A percentile compares a stretch with the other conserved stretches of the same genome.
Conservation (phyloP, 2,113 vertebrate genomes). For the Pedetes capensis region DNA sequence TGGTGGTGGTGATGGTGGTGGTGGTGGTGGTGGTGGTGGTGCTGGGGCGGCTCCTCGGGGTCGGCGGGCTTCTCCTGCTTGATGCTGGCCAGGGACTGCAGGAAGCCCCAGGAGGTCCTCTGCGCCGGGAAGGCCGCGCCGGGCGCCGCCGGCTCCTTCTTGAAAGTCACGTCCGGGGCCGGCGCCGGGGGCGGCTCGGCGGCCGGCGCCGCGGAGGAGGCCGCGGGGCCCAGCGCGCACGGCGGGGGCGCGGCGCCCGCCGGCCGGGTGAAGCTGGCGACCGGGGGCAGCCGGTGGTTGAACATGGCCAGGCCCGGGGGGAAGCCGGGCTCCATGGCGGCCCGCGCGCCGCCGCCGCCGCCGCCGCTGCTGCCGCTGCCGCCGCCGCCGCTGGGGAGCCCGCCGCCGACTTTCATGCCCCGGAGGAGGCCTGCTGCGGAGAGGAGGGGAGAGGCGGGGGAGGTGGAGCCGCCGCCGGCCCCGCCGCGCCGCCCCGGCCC, state of each 20-base stretch:
- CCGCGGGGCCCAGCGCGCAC: too few species aligned
- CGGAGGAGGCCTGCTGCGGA: constrained; percentile 75
- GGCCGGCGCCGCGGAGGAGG: constrained; percentile 87
- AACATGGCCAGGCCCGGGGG: constrained; percentile 96
- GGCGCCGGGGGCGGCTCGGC: constrained; percentile 86
- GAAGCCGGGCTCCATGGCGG: constrained; percentile 94
- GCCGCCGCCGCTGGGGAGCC: constrained; percentile 84
- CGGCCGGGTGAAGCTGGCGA: constrained; percentile 96
- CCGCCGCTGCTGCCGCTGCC: constrained; percentile 76
- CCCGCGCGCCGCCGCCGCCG: constrained; percentile 87
- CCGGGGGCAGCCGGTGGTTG: constrained; percentile 95
- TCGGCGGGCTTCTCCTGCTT: constrained; percentile 93
- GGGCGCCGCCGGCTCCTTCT: constrained; percentile 91
- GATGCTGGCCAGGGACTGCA: constrained; percentile 93
- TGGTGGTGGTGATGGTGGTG: constrained; percentile 80
- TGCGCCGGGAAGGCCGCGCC: constrained; percentile 86
- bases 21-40: constrained; percentile 68
- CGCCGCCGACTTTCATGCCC: constrained; percentile 93
- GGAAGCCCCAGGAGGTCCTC: constrained; percentile 88
- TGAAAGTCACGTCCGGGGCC: constrained; percentile 96
- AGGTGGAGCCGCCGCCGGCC: constrained; percentile 69
- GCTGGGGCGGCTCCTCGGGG: constrained; percentile 91
- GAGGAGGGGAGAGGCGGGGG: constrained; percentile 63
- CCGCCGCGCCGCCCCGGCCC: constrained; percentile 68
- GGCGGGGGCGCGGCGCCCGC: constrained; percentile 91